Evolutionary conservation across 1,140 invertebrate genomes (phyloP).

Genomic region (Muscidifurax raptorellus): DNA sequence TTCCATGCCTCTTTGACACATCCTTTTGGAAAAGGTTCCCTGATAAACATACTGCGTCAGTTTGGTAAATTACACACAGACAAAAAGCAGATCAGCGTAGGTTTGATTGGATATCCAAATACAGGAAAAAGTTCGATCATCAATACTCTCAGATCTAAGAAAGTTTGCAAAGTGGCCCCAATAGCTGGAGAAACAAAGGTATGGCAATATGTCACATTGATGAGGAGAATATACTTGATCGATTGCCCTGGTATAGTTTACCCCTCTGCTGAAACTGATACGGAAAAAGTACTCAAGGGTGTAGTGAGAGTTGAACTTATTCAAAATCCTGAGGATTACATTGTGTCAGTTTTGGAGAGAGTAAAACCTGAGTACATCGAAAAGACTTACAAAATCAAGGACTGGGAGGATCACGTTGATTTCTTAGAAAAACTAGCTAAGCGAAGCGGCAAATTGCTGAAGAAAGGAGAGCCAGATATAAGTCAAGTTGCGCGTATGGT

Average conservation of each 20-base stretch:
- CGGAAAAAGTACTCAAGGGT: conserved; percentile 97
- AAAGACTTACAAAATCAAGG: conserved; percentile 93
- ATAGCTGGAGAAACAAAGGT: conserved; percentile 99
- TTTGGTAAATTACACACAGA: conserved; percentile 97
- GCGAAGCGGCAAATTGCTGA: conserved; percentile 92
- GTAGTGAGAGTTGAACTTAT: conserved; percentile 97
- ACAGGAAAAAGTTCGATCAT: conserved; percentile 99
- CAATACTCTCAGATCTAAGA: conserved; percentile 95
- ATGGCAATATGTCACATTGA: conserved; percentile 99
- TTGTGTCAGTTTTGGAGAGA: conserved; percentile 88
- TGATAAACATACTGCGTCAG: conserved; percentile 97
- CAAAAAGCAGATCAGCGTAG: conserved; percentile 99
- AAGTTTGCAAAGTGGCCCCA: conserved; percentile 98
- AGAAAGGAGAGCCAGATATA: conserved; percentile 97
- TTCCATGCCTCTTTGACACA: conserved; percentile 99
- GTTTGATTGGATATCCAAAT: conserved; percentile 99
- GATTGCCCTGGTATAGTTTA: conserved; percentile 99
- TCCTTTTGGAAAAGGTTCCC: conserved; percentile 98
- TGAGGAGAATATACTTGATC: conserved; percentile 97
- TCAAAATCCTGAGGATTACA: conserved; percentile 96
- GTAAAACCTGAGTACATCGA: conserved; percentile 93
- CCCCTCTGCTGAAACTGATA: conserved; percentile 92
- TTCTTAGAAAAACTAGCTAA: conserved; percentile 95
- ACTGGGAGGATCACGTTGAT: conserved; percentile 88
- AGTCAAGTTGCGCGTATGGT: conserved; percentile 93